Conservation (phyloP, 2,797 vertebrate species). For the Chanos chanos region DNA sequence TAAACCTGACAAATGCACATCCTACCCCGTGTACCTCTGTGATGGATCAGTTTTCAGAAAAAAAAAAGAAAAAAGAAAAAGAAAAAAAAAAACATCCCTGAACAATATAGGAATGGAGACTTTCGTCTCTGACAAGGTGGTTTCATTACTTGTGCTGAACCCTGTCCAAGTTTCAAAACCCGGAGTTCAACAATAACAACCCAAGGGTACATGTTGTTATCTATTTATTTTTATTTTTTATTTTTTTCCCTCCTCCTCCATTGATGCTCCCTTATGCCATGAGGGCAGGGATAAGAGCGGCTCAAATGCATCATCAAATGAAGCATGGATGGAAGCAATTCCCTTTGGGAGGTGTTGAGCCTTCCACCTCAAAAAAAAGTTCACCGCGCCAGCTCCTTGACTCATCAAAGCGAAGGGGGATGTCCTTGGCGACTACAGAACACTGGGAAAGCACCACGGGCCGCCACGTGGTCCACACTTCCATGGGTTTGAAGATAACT, state of each 20-base stretch:
- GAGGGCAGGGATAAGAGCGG: slow-evolving; percentile 29
- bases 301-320: slow-evolving; percentile 44
- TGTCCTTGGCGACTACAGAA: slow-evolving; percentile 17
- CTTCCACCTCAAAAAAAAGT: slow-evolving; percentile 47
- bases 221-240: slow-evolving; percentile 47
- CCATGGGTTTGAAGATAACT: slow-evolving; percentile 24
- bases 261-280: slow-evolving; percentile 35
- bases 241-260: slow-evolving; percentile 18
- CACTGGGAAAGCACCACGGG: slow-evolving; percentile 24
- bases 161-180: slow-evolving; percentile 48
- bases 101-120: slow-evolving; percentile 28
- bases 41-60: neutral
- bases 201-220: slow-evolving; percentile 50
- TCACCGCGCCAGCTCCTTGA: slow-evolving; percentile 43
- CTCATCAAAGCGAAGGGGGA: slow-evolving; percentile 48
- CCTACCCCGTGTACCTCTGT: neutral
- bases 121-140: slow-evolving; percentile 27
- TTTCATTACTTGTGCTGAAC: slow-evolving; percentile 59
- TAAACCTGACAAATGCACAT: slow-evolving; percentile 8
- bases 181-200: slow-evolving; percentile 55
- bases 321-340: slow-evolving; percentile 42
- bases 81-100: too few species aligned
- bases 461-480: neutral
- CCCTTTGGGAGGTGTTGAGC: slow-evolving; percentile 37
- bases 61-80: too few species aligned